A percentile compares a stretch with the other conserved stretches of the same genome.
Evolutionary conservation across 2,113 vertebrate species (phyloP).

Genomic region (Piprites chloris): DNA sequence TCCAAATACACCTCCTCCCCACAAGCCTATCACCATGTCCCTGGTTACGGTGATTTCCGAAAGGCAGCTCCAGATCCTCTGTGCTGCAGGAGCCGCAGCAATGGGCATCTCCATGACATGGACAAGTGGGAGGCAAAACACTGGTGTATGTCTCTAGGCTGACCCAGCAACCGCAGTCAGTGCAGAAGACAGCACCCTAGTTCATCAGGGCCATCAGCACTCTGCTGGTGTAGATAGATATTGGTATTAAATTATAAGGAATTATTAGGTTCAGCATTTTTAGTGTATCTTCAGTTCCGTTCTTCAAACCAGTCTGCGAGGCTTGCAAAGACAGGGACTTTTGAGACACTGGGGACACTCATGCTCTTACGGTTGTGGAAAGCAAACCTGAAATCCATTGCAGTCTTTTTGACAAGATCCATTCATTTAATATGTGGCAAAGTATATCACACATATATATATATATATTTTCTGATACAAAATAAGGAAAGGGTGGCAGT

Average conservation of each 20-base stretch:
- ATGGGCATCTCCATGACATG: not conserved
- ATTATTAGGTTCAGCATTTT: not conserved
- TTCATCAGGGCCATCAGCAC: not conserved
- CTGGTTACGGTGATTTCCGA: not conserved
- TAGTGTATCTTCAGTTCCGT: not conserved
- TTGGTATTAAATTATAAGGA: not conserved
- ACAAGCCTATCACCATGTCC: accelerated
- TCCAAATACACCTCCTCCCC: not conserved
- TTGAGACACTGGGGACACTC: not conserved
- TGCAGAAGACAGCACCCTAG: accelerated
- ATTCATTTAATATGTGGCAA: not conserved
- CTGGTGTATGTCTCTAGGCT: accelerated
- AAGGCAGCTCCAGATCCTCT: not conserved
- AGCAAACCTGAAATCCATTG: not conserved
- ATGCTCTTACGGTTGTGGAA: not conserved
- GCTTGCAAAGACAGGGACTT: not conserved
- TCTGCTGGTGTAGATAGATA: not conserved
- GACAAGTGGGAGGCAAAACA: not conserved
- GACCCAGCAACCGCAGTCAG: not conserved
- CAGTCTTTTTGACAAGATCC: not conserved
- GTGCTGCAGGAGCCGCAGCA: not conserved
- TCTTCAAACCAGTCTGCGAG: not conserved
- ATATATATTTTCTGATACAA: not conserved
- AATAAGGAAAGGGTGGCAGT: not conserved
- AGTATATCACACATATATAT: not conserved